Conservation (phyloP, 2,797 vertebrate genomes). For the Clarias fuscus region DNA sequence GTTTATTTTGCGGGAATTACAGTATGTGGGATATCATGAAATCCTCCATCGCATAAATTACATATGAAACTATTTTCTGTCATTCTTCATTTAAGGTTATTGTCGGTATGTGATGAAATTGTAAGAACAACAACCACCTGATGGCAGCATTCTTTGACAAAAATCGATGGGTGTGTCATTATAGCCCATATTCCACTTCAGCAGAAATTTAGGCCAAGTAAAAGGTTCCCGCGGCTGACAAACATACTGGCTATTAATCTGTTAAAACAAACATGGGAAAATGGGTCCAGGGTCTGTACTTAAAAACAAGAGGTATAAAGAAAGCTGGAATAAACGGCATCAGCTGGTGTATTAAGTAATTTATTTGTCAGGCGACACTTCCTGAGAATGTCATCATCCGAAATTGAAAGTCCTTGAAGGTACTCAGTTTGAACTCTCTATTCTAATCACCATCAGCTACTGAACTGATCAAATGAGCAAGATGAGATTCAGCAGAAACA, state of each 20-base stretch:
- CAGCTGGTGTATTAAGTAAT: constrained; percentile 16
- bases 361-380: constrained; percentile 16
- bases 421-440: neutral
- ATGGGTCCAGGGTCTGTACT: neutral
- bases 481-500: constrained; percentile 20
- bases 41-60: too few relatives aligned
- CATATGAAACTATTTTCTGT: too few relatives aligned
- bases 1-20: too few relatives aligned
- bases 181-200: neutral
- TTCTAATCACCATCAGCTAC: constrained; percentile 1
- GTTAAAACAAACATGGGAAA: neutral
- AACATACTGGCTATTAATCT: neutral
- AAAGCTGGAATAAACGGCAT: constrained; percentile 29
- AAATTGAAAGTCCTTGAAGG: constrained; percentile 27
- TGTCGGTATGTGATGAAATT: too few relatives aligned
- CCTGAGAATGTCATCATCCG: constrained; percentile 11
- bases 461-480: constrained; percentile 4
- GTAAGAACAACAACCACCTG: too few relatives aligned
- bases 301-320: neutral
- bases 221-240: neutral
- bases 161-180: too few relatives aligned
- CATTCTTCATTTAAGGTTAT: too few relatives aligned
- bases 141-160: too few relatives aligned
- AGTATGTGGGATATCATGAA: too few relatives aligned
- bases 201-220: neutral